Conservation (phyloP, 1,140 invertebrate genomes). For the Patella vulgata region DNA sequence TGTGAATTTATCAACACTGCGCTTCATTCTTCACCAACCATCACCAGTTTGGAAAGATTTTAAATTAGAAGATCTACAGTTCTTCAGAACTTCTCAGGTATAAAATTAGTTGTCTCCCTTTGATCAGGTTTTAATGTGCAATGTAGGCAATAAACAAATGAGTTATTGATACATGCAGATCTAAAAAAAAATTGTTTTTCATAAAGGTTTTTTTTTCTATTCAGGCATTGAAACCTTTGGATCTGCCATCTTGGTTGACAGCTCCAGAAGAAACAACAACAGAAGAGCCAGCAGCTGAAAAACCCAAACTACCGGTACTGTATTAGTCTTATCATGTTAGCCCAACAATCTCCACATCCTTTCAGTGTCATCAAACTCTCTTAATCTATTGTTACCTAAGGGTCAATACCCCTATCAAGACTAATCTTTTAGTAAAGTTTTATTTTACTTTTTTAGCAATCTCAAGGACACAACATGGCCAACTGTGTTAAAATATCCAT, state of each 20-base stretch:
- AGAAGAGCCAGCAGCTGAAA: slow-evolving; percentile 30
- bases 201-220: slow-evolving; percentile 10
- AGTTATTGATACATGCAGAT: not conserved
- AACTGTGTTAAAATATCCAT: too few relatives aligned
- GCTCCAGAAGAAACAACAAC: slow-evolving; percentile 38
- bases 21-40: slow-evolving; percentile 70
- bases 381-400: too few relatives aligned
- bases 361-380: too few relatives aligned
- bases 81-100: slow-evolving; percentile 57
- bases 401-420: too few relatives aligned
- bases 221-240: slow-evolving; percentile 33
- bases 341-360: not conserved
- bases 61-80: slow-evolving; percentile 68
- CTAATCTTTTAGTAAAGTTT: too few relatives aligned
- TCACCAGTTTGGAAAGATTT: slow-evolving; percentile 71
- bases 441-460: too few relatives aligned
- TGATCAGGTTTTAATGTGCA: not conserved
- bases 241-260: slow-evolving; percentile 54
- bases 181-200: not conserved
- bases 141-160: too few relatives aligned
- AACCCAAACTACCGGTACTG: not conserved
- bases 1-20: slow-evolving; percentile 55
- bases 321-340: not conserved
- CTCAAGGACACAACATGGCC: too few relatives aligned
- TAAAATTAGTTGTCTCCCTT: slow-evolving; percentile 5